Conservation (phyloP, 2,113 vertebrate species). For the Pitta sordida region DNA sequence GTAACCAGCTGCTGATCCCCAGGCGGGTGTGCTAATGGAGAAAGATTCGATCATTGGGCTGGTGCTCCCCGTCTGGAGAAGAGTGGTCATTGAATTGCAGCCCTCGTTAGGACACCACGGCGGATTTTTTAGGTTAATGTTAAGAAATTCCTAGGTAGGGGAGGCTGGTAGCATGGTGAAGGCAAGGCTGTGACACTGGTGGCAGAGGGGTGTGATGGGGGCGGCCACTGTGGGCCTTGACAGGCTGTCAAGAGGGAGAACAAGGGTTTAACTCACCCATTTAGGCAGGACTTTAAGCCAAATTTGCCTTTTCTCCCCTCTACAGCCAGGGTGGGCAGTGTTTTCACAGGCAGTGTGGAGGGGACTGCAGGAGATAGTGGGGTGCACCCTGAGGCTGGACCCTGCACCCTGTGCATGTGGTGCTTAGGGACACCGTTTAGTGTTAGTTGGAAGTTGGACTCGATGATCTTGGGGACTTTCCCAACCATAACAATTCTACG, state of each 20-base stretch:
- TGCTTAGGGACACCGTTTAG: background rate
- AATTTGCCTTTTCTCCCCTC: background rate
- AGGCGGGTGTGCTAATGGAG: background rate
- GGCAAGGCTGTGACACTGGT: background rate
- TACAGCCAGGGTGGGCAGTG: background rate
- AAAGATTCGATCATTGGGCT: background rate
- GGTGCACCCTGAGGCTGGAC: accelerated
- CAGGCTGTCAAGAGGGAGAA: accelerated
- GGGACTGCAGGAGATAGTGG: accelerated
- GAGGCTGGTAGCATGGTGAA: accelerated
- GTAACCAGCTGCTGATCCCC: background rate
- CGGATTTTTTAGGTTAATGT: background rate
- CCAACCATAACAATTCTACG: accelerated
- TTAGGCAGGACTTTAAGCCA: background rate
- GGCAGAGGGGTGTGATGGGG: background rate
- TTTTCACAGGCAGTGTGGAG: accelerated
- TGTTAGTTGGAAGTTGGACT: background rate
- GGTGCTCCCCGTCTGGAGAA: background rate
- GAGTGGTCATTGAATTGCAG: background rate
- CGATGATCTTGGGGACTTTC: background rate
- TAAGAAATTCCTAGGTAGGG: background rate
- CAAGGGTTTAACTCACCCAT: background rate
- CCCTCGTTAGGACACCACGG: background rate
- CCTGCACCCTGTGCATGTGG: background rate
- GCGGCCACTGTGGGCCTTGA: accelerated